Evolutionary conservation across 2,113 vertebrate species (phyloP).

Genomic region (Nestor notabilis): DNA sequence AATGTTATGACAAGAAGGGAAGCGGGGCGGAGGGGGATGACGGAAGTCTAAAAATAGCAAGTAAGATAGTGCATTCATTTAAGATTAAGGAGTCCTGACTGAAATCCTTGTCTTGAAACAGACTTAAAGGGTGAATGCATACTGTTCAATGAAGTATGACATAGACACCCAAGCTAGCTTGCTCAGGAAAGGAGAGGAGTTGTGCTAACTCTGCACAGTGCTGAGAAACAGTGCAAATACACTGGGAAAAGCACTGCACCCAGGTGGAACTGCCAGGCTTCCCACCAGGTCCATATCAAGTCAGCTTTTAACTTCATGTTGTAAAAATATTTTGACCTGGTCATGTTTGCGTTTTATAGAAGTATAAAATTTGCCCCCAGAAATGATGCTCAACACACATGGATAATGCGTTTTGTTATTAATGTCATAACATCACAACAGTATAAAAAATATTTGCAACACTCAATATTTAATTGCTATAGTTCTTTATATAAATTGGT

Average conservation of each 20-base stretch:
- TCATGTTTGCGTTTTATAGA: neutral
- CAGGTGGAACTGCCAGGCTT: neutral
- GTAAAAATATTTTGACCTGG: neutral
- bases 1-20: neutral
- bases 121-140: neutral
- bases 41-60: neutral
- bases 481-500: neutral
- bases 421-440: neutral
- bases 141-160: accelerated
- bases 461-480: neutral
- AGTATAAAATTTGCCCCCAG: neutral
- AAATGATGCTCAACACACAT: neutral
- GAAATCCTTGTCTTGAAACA: neutral
- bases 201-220: neutral
- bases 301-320: neutral
- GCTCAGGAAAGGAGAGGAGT: neutral
- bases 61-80: neutral
- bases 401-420: neutral
- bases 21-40: neutral
- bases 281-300: neutral
- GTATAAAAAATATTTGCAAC: neutral
- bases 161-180: neutral
- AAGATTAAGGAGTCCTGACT: neutral
- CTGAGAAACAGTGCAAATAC: neutral
- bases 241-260: neutral